These are phyloP conservation scores for Clepsis dumicolana DNA, from an alignment of 2,888 invertebrate species.

Conservation along the genomic window DNA sequence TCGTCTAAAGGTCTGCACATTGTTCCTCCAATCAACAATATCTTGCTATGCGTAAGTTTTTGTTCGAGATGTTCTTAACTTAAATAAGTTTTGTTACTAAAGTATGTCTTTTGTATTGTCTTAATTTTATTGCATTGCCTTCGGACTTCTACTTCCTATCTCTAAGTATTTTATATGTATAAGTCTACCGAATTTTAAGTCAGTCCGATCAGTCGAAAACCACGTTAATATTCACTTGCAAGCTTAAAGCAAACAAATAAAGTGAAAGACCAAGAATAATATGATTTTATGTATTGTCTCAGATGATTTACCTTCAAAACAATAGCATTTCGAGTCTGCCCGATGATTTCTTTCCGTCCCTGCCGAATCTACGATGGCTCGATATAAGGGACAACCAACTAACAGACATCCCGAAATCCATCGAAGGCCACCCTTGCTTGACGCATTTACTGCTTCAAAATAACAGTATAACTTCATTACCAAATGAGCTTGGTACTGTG, in stretches of 20 bases:
- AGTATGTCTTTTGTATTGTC: not conserved
- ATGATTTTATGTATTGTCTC: conserved; percentile 50
- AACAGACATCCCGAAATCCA: conserved; percentile 81
- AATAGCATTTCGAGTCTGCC: conserved; percentile 85
- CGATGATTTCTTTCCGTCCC: conserved; percentile 84
- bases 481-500: conserved; percentile 88
- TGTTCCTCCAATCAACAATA: conserved; percentile 62
- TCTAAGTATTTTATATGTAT: too few species aligned
- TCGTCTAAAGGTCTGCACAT: conserved; percentile 60
- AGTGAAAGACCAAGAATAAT: too few species aligned
- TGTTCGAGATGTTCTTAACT: too few species aligned
- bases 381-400: conserved; percentile 88
- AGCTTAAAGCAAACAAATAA: too few species aligned
- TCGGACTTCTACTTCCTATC: too few species aligned
- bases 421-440: conserved; percentile 85
- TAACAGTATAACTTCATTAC: conserved; percentile 86
- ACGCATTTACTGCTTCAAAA: conserved; percentile 88
- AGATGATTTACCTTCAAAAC: conserved; percentile 80
- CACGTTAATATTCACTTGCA: too few species aligned
- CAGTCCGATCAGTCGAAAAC: too few species aligned
- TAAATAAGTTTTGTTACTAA: too few species aligned
- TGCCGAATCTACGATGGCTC: conserved; percentile 87
- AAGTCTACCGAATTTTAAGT: too few species aligned
- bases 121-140: too few species aligned
- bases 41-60: conserved; percentile 66